Base-by-base conservation (phyloP, 2,797 vertebrate species). In the Synaphobranchus kaupii region DNA sequence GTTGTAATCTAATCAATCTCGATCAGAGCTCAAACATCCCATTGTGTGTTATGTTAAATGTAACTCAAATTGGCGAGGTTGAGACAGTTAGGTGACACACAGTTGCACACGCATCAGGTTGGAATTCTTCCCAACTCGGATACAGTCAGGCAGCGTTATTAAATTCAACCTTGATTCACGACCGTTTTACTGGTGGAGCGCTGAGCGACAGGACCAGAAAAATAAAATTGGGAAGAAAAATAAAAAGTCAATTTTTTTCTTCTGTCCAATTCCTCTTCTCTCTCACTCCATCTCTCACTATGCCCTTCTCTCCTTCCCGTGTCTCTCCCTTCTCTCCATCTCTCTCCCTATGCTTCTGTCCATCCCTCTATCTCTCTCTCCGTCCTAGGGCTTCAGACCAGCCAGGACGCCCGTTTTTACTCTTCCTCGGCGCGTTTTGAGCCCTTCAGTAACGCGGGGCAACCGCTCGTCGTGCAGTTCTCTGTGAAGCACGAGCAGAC, bases 401-500 rank as follows among this genome's bases (percentile, higher is more conserved):
- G 94, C 71, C 93, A 98, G 90, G 95, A 96, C 15, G 96, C 95
- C 80, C 96, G 93, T 48, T 96, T 96, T 90, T 97, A 97, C 86
- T 94, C 96, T 20, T 39, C 96, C 52, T 97, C 97, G 12, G 87
- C 95, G 31, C 97, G 95, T 66, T 97, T 97, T 90, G 92, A 96
- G 48, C 95, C 95, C 34, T 95, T 97, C 94, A 96, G 89, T 93
- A 97, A 97, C 93, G 92, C 96, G 88, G 96, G 94, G 31, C 90
- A 97, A 92, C 93, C 92, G 56, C 92, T 97, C 25, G 94, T 96
- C 89, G 91, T 97, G 86, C 93, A 96, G 90, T 97, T 97, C 91
- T 94, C 94, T 68, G 96, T 97, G 89, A 99, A 97, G 91, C 96
- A 97, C 0, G 95, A 98, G 91, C 96, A 98, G 92, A 97, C 88